These are phyloP conservation scores for Phylloscopus trochilus DNA, from an alignment of 2,113 vertebrate genomes.

Conservation along the genomic window DNA sequence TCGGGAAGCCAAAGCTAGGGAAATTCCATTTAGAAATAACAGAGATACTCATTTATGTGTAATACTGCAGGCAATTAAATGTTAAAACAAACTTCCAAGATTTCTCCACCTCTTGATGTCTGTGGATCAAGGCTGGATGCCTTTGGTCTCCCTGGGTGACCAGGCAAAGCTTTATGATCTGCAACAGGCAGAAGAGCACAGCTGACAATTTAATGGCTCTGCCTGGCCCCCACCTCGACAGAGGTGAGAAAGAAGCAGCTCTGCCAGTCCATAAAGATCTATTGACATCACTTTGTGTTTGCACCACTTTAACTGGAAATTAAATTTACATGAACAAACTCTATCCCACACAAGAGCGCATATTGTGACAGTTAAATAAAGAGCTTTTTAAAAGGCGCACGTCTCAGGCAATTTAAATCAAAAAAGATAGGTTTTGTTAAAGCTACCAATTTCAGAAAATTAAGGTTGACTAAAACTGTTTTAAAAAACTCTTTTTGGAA, in stretches of 20 bases:
- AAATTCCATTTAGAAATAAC: slow-evolving; percentile 15
- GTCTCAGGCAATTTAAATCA: slow-evolving; percentile 61
- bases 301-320: slow-evolving; percentile 48
- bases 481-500: slow-evolving; percentile 57
- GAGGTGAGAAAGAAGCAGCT: neutral
- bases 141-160: neutral
- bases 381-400: slow-evolving; percentile 53
- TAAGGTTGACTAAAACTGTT: slow-evolving; percentile 58
- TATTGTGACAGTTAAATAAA: slow-evolving; percentile 67
- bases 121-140: neutral
- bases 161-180: neutral
- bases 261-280: neutral
- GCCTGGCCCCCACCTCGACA: neutral
- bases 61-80: slow-evolving; percentile 6
- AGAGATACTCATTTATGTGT: neutral
- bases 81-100: neutral
- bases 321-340: slow-evolving; percentile 56
- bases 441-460: slow-evolving; percentile 67
- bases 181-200: neutral
- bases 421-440: slow-evolving; percentile 66
- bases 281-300: neutral
- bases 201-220: neutral
- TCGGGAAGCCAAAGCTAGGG: neutral
- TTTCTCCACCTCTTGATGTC: neutral
- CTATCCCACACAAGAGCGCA: slow-evolving; percentile 41